A percentile compares a stretch with the other conserved stretches of the same genome.
Conservation (phyloP, 1,140 invertebrate genomes). For the Lycorma delicatula region DNA sequence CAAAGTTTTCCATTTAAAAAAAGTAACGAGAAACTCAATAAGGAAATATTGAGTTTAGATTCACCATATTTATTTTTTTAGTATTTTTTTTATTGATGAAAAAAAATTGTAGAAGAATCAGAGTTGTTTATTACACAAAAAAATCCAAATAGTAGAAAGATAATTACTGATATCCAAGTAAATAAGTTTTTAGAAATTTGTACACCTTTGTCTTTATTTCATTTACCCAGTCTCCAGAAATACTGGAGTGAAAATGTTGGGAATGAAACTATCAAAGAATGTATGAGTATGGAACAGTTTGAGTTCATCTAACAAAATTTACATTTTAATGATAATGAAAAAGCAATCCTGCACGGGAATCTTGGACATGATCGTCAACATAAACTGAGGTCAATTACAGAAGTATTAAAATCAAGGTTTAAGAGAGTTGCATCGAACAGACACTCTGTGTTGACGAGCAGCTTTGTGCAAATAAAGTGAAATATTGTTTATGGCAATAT, state of each 20-base stretch:
- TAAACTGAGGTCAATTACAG: slow-evolving; percentile 24
- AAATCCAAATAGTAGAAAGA: slow-evolving; percentile 18
- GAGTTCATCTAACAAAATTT: slow-evolving; percentile 36
- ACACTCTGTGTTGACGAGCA: slow-evolving; percentile 32
- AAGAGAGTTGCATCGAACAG: slow-evolving; percentile 29
- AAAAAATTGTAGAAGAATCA: not conserved
- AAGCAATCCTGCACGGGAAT: slow-evolving; percentile 21
- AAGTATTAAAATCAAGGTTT: slow-evolving; percentile 15
- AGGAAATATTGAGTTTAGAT: slow-evolving; percentile 15
- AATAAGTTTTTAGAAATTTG: slow-evolving; percentile 32
- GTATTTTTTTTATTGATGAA: slow-evolving; percentile 27
- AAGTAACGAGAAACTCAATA: not conserved
- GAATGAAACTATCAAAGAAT: slow-evolving; percentile 1
- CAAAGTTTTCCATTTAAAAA: not conserved
- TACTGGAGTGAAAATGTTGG: slow-evolving; percentile 32
- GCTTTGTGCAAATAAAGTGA: slow-evolving; percentile 32
- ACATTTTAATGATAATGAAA: slow-evolving; percentile 34
- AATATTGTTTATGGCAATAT: slow-evolving; percentile 32
- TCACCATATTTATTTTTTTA: slow-evolving; percentile 23
- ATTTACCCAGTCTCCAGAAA: slow-evolving; percentile 31
- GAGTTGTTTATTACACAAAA: not conserved
- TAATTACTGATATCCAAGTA: slow-evolving; percentile 21
- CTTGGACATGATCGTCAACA: slow-evolving; percentile 21
- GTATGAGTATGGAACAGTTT: not conserved
- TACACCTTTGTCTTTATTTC: slow-evolving; percentile 33